phyloP scores from a whole-genome alignment of 2,113 vertebrate species.

The Trematocara stigmaticum region DNA sequence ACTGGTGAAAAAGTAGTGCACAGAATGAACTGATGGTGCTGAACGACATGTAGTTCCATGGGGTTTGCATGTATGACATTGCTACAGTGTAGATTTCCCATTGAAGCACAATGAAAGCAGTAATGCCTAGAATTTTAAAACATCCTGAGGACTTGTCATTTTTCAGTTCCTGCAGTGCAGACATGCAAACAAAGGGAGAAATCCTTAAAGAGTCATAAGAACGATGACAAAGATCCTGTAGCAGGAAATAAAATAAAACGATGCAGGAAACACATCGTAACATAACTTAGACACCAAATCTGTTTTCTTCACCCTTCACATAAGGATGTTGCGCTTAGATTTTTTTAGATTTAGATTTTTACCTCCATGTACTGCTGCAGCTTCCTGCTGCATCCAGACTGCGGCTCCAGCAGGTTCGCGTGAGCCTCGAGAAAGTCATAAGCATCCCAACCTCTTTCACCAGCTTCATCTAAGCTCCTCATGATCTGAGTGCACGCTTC shows the following conservation, averaged over 20 bases:
- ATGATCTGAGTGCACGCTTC: constrained; percentile 66
- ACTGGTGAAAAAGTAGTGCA: neutral
- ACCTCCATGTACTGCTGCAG: constrained; percentile 63
- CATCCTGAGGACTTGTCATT: neutral
- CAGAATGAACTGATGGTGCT: neutral
- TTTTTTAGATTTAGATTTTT: neutral
- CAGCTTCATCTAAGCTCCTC: constrained; percentile 61
- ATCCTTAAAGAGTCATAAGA: neutral
- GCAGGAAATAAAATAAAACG: neutral
- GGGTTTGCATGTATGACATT: neutral
- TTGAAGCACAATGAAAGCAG: neutral
- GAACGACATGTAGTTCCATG: neutral
- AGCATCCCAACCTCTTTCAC: constrained; percentile 74
- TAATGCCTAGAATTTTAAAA: neutral
- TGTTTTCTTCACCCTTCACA: neutral
- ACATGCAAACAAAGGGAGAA: neutral
- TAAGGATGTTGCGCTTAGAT: neutral
- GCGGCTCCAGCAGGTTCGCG: constrained; percentile 52
- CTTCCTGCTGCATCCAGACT: constrained; percentile 54
- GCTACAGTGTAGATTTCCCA: fast-evolving
- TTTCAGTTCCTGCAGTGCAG: neutral
- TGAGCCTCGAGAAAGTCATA: constrained; percentile 64
- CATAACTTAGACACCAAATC: neutral
- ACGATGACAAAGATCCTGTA: neutral
- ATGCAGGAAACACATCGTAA: neutral